These are phyloP conservation scores for Corella eumyota DNA, from an alignment of 23 tunicate genomes.

Conservation along the genomic window DNA sequence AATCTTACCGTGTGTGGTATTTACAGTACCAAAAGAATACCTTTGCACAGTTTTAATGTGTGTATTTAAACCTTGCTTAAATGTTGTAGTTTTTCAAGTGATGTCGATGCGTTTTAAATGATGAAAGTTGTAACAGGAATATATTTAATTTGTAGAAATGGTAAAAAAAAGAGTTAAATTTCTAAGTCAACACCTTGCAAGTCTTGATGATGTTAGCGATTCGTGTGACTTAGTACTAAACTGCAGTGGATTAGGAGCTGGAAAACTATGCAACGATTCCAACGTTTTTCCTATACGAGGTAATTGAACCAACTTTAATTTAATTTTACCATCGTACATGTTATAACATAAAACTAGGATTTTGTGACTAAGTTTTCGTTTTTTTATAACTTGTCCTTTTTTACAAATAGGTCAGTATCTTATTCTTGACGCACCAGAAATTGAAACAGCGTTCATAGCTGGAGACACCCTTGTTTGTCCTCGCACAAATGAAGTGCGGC, in stretches of 20 bases:
- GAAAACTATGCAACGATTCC: slow-evolving; percentile 8
- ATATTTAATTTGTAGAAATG: not conserved
- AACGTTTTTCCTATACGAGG: slow-evolving; percentile 19
- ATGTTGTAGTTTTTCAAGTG: no score
- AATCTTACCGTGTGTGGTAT: no score
- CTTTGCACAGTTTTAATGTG: no score
- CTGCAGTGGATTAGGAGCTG: slow-evolving; percentile 16
- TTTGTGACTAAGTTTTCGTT: no score
- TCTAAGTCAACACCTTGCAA: not conserved
- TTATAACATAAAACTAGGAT: not conserved
- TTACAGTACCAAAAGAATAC: no score
- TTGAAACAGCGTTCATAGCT: slow-evolving; percentile 1
- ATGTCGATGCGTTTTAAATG: no score
- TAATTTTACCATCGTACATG: not conserved
- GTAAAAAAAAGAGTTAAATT: slow-evolving; percentile 1
- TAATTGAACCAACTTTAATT: not conserved
- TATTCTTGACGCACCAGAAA: not conserved
- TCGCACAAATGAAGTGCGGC: not conserved
- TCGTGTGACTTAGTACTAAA: slow-evolving; percentile 17
- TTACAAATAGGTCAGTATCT: slow-evolving; percentile 4
- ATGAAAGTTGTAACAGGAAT: no score
- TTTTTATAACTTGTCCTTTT: no score
- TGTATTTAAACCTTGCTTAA: no score
- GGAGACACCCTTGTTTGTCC: not conserved
- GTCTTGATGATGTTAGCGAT: not conserved